Evolutionary conservation across 1,140 invertebrate genomes (phyloP), one percentile per base, ranked within the genome.

Genomic region (Melanaphis sacchari): DNA sequence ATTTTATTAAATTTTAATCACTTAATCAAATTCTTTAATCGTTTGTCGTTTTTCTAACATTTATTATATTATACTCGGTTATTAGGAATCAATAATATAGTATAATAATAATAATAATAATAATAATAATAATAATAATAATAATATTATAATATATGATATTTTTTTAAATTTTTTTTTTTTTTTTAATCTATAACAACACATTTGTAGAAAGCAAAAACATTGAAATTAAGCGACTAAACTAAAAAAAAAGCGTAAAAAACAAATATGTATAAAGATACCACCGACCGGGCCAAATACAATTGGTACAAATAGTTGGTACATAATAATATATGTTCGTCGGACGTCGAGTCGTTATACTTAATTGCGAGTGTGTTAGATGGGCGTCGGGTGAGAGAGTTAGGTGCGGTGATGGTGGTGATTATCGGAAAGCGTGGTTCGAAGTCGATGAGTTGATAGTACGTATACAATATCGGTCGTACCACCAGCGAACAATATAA

Each of bases 161-260:
- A 31, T 38, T 91, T 26, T 24, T 52, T 26, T 89, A 31, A 18
- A n/a, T n/a, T 36, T 15, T 82, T 52, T n/a, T 81, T 46, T 15
- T n/a, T 92, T 49, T 82, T 84, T 40, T 84, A 82, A 49, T 40
- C 46, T 93, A 93, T 93, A 93, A 93, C 81, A 93, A 93, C 81
- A 93, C 91, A 52, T 85, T 84, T 84, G 59, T 66, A 66, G 31
- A 49, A 93, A 93, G 91, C 91, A 84, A 93, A 76, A 92, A 49
- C 36, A 26, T 82, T 84, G n/a, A 36, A 93, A 93, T 91, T 93
- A 93, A 40, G 81, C 91, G 91, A 93, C 46, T 93, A 91, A 91
- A 91, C 90, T 91, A 91, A 89, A 89, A 85, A 85, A 87, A 87
- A 87, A 87, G 41, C 40, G 41, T 38, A 84, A 38, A 84, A 38